phyloP scores from a whole-genome alignment of 2,888 invertebrate genomes.

The Onthophagus sagittarius region DNA sequence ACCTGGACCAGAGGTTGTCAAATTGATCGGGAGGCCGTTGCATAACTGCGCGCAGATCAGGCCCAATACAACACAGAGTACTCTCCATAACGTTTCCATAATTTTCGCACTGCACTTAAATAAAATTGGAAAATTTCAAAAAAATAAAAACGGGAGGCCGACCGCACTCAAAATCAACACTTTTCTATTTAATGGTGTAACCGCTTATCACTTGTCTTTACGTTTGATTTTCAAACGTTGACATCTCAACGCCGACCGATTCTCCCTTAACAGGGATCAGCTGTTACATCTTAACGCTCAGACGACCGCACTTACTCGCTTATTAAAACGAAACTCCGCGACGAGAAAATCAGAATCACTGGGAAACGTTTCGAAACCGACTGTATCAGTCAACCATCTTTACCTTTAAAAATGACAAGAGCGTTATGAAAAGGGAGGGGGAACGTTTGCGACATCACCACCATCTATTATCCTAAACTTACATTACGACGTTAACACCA shows the following conservation, averaged over 20 bases:
- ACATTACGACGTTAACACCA: too few species aligned
- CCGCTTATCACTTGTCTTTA: constrained; percentile 1
- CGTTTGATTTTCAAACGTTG: constrained; percentile 7
- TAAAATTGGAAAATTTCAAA: neutral
- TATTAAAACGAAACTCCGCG: neutral
- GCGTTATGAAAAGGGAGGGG: constrained; percentile 1
- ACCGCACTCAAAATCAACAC: neutral
- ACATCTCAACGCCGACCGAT: constrained; percentile 10
- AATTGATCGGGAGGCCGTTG: constrained; percentile 47
- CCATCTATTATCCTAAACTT: constrained; percentile 11
- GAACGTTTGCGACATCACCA: constrained; percentile 12
- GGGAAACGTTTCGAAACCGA: constrained; percentile 16
- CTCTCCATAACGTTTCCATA: constrained; percentile 42
- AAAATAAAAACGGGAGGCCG: neutral
- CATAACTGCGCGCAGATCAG: constrained; percentile 44
- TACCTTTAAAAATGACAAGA: constrained; percentile 27
- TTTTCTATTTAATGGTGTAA: constrained; percentile 8
- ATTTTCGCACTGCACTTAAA: constrained; percentile 20
- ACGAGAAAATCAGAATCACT: constrained; percentile 18
- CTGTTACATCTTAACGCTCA: constrained; percentile 12
- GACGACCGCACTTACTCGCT: neutral
- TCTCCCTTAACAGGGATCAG: neutral
- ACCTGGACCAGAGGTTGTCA: constrained; percentile 46
- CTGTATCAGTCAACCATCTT: constrained; percentile 24
- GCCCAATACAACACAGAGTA: constrained; percentile 40